phyloP scores from a whole-genome alignment of 2,797 vertebrate genomes.

The Sebastes taczanowskii region DNA sequence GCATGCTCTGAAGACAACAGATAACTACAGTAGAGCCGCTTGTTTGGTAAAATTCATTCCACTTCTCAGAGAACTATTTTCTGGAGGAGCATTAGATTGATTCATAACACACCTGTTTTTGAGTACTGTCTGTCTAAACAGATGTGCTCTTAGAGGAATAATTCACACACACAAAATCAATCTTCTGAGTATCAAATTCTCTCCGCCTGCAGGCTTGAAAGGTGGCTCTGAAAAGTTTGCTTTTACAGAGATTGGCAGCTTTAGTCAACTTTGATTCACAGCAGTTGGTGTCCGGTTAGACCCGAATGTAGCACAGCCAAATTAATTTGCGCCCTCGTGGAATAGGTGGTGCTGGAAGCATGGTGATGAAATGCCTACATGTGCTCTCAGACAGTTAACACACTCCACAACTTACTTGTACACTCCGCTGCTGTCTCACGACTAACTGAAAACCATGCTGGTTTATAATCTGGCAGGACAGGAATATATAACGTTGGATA shows the following conservation, averaged over 20 bases:
- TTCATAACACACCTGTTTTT: not conserved
- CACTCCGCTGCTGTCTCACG: not conserved
- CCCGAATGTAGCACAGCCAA: not conserved
- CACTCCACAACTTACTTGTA: not conserved
- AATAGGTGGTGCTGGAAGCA: not conserved
- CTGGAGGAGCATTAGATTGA: slow-evolving; percentile 11
- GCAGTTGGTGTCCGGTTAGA: not conserved
- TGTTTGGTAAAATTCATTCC: slow-evolving; percentile 7
- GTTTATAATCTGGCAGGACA: not conserved
- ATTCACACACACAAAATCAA: slow-evolving; percentile 16
- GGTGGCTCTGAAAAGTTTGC: not conserved
- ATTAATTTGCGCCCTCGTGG: not conserved
- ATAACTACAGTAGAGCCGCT: slow-evolving; percentile 22
- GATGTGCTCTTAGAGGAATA: slow-evolving; percentile 10
- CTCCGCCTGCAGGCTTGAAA: not conserved
- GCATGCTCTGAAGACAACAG: slow-evolving; percentile 37
- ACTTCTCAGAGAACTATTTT: not conserved
- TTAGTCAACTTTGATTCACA: not conserved
- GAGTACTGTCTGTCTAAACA: slow-evolving; percentile 3
- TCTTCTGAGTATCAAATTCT: not conserved
- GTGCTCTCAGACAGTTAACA: not conserved
- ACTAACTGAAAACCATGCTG: not conserved
- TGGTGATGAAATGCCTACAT: not conserved
- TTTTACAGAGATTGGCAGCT: not conserved
- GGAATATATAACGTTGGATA: not conserved